Conservation (phyloP, 2,113 vertebrate genomes). For the Sakesphorus luctuosus region DNA sequence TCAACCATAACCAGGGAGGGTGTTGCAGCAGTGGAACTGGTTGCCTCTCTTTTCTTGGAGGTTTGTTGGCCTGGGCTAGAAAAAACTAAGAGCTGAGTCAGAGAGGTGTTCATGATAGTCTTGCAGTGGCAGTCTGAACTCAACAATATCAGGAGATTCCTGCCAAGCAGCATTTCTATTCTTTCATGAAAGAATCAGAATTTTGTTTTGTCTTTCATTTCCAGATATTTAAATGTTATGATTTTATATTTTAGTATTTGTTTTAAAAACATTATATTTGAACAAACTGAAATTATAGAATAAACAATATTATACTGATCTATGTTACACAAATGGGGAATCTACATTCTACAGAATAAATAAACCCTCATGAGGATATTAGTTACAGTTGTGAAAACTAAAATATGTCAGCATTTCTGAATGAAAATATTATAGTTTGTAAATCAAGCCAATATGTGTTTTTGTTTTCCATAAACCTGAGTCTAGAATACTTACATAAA, state of each 20-base stretch:
- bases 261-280: background rate
- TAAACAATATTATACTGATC: background rate
- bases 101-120: fast-evolving
- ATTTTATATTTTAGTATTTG: background rate
- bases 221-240: background rate
- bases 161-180: background rate
- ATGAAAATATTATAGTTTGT: background rate
- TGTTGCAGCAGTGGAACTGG: background rate
- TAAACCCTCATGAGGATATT: background rate
- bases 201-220: background rate
- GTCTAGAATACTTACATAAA: background rate
- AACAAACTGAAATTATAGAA: background rate
- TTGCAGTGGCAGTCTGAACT: background rate
- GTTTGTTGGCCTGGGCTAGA: background rate
- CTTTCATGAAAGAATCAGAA: background rate
- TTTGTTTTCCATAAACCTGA: background rate
- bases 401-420: background rate
- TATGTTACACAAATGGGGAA: background rate
- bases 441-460: background rate
- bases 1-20: background rate
- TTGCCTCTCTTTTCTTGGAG: background rate
- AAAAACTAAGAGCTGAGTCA: background rate
- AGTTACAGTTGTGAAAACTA: background rate
- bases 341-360: background rate
- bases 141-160: background rate